Evolutionary conservation across 2,113 vertebrate species (phyloP).

Genomic region (Ceyx margarethae): DNA sequence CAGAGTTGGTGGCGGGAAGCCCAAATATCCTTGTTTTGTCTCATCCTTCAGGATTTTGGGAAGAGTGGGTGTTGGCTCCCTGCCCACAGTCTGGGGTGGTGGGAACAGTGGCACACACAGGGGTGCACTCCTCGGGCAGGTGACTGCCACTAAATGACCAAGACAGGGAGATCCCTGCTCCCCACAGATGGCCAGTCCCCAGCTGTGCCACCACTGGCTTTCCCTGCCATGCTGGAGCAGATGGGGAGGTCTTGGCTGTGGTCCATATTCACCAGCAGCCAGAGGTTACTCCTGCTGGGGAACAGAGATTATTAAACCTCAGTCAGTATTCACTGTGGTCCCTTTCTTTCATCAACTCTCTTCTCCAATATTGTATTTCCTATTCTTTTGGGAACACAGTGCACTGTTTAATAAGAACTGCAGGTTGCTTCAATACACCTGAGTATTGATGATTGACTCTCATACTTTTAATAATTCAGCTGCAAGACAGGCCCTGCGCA

Average conservation of each 20-base stretch:
- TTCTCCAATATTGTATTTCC: conserved; percentile 38
- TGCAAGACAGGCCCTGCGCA: background rate
- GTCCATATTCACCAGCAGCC: fast-evolving
- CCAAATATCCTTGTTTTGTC: fast-evolving
- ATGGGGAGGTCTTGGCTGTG: background rate
- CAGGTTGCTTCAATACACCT: background rate
- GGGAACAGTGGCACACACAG: fast-evolving
- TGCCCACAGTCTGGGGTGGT: fast-evolving
- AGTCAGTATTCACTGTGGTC: background rate
- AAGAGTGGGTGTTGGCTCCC: fast-evolving
- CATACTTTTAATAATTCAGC: conserved; percentile 37
- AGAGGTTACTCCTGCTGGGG: background rate
- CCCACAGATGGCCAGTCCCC: fast-evolving
- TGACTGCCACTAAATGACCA: fast-evolving
- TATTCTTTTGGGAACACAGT: background rate
- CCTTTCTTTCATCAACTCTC: conserved; percentile 8
- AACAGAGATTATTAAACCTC: background rate
- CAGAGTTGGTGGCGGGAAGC: fast-evolving
- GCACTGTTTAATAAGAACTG: conserved; percentile 30
- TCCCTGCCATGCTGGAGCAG: background rate
- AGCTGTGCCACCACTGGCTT: background rate
- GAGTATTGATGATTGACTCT: conserved; percentile 34
- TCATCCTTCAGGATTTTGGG: background rate
- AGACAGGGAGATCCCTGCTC: background rate
- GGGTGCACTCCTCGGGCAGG: fast-evolving